Conservation (phyloP, 2,888 invertebrate genomes). For the Rhingia campestris region DNA sequence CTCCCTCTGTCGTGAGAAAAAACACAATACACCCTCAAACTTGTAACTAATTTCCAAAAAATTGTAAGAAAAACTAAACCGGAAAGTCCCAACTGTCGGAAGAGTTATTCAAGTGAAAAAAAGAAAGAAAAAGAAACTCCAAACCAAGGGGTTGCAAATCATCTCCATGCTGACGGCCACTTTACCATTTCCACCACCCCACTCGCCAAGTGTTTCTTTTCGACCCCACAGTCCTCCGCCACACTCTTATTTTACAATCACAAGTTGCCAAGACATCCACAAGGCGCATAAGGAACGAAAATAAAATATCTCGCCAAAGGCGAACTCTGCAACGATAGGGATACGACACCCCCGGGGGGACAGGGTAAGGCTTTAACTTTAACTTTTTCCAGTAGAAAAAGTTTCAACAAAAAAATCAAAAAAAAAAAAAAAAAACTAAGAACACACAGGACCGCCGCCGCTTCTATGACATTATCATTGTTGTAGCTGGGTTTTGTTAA, state of each 20-base stretch:
- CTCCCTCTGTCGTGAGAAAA: no score
- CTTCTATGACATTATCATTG: conserved; percentile 73
- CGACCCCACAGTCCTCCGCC: background rate
- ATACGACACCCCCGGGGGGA: background rate
- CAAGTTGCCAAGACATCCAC: conserved; percentile 55
- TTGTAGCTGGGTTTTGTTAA: conserved; percentile 74
- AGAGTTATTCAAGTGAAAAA: conserved; percentile 64
- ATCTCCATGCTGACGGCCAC: conserved; percentile 66
- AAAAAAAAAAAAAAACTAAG: conserved; percentile 18
- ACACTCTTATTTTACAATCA: background rate
- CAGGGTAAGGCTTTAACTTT: conserved; percentile 42
- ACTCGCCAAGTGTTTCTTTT: conserved; percentile 1
- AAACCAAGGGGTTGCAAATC: conserved; percentile 51
- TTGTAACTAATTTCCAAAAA: conserved; percentile 10
- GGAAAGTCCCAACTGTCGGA: conserved; percentile 68
- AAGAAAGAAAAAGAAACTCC: conserved; percentile 21
- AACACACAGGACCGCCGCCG: background rate
- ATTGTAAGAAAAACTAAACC: conserved; percentile 46
- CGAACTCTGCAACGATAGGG: conserved; percentile 43
- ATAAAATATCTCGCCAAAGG: conserved; percentile 35
- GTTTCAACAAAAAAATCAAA: conserved; percentile 18
- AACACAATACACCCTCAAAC: conserved; percentile 24
- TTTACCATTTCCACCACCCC: conserved; percentile 54
- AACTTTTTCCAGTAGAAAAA: conserved; percentile 52
- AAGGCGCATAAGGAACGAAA: conserved; percentile 32